Percentiles rank a stretch among this genome's conserved stretches.
phyloP scores from a whole-genome alignment of 2,888 invertebrate species.

The Serrognathus titanus region DNA sequence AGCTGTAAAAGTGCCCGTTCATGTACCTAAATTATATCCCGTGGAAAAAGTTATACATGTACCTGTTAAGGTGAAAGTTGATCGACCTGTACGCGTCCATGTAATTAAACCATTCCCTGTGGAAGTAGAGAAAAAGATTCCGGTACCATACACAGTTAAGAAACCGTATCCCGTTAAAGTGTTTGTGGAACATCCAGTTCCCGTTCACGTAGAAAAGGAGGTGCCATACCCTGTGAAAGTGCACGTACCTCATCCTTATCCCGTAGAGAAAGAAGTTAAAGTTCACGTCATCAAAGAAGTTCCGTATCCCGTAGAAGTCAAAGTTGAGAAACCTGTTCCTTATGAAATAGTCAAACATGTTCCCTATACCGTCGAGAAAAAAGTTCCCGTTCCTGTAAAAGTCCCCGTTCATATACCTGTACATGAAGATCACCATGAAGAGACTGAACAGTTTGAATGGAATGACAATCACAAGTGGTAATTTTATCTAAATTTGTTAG shows the following conservation, averaged over 20 bases:
- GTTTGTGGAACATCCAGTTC: constrained; percentile 61
- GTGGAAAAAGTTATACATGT: constrained; percentile 68
- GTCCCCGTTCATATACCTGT: constrained; percentile 65
- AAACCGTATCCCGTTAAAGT: constrained; percentile 63
- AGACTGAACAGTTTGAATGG: constrained; percentile 18
- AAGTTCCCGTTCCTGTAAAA: constrained; percentile 57
- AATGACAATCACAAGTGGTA: constrained; percentile 11
- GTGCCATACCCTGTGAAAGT: constrained; percentile 70
- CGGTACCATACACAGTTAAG: constrained; percentile 54
- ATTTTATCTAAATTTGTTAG: not conserved
- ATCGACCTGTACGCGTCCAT: constrained; percentile 62
- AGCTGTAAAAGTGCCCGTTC: constrained; percentile 63
- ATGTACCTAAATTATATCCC: constrained; percentile 66
- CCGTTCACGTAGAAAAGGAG: constrained; percentile 68
- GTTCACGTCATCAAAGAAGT: constrained; percentile 66
- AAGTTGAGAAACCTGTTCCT: constrained; percentile 67
- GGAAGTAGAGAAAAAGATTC: constrained; percentile 66
- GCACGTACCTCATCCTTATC: constrained; percentile 58
- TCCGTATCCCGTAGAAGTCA: constrained; percentile 68
- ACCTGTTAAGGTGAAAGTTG: constrained; percentile 63
- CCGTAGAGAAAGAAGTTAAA: constrained; percentile 61
- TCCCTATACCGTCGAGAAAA: constrained; percentile 57
- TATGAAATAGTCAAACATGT: constrained; percentile 62
- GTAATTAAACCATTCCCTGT: constrained; percentile 64
- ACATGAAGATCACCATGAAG: constrained; percentile 24